phyloP scores from a whole-genome alignment of 1,140 invertebrate genomes.

The Caerostris darwini region DNA sequence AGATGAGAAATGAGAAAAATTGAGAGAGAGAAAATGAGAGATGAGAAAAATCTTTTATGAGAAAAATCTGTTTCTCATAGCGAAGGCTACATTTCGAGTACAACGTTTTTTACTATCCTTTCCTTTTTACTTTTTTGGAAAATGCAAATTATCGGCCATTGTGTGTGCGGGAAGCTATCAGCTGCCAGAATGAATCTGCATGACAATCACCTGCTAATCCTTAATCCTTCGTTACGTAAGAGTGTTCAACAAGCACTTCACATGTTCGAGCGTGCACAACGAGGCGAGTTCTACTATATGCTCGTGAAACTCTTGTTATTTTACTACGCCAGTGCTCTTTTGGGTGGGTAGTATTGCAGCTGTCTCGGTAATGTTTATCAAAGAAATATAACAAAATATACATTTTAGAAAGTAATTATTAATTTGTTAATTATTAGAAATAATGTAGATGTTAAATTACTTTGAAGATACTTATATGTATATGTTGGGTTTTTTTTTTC shows the following conservation, averaged over 20 bases:
- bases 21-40: too few species aligned
- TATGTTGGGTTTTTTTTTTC: too few species aligned
- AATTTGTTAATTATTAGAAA: too few species aligned
- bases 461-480: too few species aligned
- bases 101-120: too few species aligned
- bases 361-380: not conserved
- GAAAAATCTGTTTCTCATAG: too few species aligned
- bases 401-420: too few species aligned
- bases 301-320: not conserved
- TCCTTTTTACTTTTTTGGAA: not conserved
- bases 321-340: not conserved
- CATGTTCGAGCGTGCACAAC: not conserved
- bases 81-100: too few species aligned
- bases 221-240: not conserved
- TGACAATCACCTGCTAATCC: conserved; percentile 42
- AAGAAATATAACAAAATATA: too few species aligned
- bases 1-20: too few species aligned
- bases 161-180: not conserved
- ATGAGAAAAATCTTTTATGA: too few species aligned
- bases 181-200: not conserved
- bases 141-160: not conserved
- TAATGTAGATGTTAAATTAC: too few species aligned
- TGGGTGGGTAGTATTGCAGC: not conserved
- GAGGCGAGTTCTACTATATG: not conserved
- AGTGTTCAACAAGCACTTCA: conserved; percentile 21